phyloP scores from a whole-genome alignment of 2,888 invertebrate genomes.

The Altica lythri region DNA sequence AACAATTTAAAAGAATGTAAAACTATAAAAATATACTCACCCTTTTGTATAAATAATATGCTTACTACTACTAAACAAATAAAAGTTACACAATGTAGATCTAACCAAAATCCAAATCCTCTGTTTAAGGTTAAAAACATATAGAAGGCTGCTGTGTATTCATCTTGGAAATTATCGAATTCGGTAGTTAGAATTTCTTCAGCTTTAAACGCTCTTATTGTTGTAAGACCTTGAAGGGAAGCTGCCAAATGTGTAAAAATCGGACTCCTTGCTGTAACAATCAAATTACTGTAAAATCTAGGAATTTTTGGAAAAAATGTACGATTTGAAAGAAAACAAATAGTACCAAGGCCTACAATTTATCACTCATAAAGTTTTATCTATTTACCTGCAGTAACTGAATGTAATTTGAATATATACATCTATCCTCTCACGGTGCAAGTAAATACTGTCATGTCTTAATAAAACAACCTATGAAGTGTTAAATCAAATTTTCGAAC shows the following conservation, averaged over 20 bases:
- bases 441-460: no score
- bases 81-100: conserved; percentile 68
- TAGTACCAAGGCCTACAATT: no score
- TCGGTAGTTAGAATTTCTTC: conserved; percentile 63
- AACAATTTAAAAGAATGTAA: no score
- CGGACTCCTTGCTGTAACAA: conserved; percentile 74
- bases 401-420: no score
- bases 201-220: conserved; percentile 73
- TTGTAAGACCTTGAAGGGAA: conserved; percentile 76
- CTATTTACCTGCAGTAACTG: no score
- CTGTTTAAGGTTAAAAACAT: conserved; percentile 66
- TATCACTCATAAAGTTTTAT: no score
- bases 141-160: conserved; percentile 75
- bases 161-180: conserved; percentile 66
- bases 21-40: conserved; percentile 48
- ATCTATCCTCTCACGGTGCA: no score
- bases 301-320: no score
- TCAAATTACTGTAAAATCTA: no score
- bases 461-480: no score
- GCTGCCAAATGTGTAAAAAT: conserved; percentile 76
- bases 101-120: conserved; percentile 73
- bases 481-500: no score
- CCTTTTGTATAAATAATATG: conserved; percentile 65
- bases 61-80: conserved; percentile 67
- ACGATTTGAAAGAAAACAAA: no score